Conservation (phyloP, 35 echinoderm and acorn worm genomes). For the Heliocidaris tuberculata region DNA sequence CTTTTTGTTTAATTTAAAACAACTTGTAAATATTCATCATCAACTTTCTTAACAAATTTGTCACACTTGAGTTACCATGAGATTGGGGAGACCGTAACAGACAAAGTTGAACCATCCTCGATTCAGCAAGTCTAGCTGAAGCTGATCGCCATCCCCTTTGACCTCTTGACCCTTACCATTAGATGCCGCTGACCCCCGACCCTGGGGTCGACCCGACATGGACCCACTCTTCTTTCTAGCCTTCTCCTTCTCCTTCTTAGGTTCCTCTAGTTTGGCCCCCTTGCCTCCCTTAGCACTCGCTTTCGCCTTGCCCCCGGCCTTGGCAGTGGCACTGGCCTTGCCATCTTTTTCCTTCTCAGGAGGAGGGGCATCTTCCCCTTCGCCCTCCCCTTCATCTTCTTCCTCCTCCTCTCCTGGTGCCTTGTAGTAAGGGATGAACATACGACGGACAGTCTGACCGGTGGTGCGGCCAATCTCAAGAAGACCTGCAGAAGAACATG, state of each 20-base stretch:
- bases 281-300: slow-evolving; percentile 56
- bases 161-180: slow-evolving; percentile 45
- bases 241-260: slow-evolving; percentile 44
- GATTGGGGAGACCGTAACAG: slow-evolving; percentile 94
- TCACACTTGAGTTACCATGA: slow-evolving; percentile 78
- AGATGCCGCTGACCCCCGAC: not conserved
- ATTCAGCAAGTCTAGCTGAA: slow-evolving; percentile 59
- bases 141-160: slow-evolving; percentile 23
- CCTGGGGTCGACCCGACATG: slow-evolving; percentile 18
- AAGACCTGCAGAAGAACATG: slow-evolving; percentile 45
- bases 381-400: slow-evolving; percentile 61
- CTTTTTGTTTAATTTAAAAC: too few relatives aligned
- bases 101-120: slow-evolving; percentile 94
- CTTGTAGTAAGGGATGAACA: slow-evolving; percentile 91
- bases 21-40: too few relatives aligned
- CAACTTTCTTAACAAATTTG: not conserved
- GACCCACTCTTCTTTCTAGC: slow-evolving; percentile 44
- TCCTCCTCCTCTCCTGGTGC: slow-evolving; percentile 80
- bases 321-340: not conserved
- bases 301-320: slow-evolving; percentile 38
- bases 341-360: slow-evolving; percentile 23
- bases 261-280: slow-evolving; percentile 44
- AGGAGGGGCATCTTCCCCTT: slow-evolving; percentile 48
- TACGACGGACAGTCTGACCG: slow-evolving; percentile 86
- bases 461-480: slow-evolving; percentile 80